Conservation (phyloP, 1,140 invertebrate genomes). For the Zaprionus camerounensis region DNA sequence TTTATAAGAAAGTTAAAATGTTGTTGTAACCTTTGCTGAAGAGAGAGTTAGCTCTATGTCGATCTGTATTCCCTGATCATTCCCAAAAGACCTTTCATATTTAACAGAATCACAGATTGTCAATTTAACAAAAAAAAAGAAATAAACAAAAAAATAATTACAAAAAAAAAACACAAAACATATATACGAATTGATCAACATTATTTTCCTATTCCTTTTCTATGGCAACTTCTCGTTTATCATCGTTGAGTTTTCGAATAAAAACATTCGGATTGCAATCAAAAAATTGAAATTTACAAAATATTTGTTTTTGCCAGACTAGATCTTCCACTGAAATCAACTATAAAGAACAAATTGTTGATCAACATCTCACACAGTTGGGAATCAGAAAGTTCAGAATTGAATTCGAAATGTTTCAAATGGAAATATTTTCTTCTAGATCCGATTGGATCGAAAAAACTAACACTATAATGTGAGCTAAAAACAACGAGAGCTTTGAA, state of each 20-base stretch:
- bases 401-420: not conserved
- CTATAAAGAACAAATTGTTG: not conserved
- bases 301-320: not conserved
- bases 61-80: constrained; percentile 11
- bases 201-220: constrained; percentile 1
- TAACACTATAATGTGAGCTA: not conserved
- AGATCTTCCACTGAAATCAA: constrained; percentile 6
- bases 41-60: constrained; percentile 15
- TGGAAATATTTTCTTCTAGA: not conserved
- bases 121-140: constrained; percentile 49
- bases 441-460: not conserved
- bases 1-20: constrained; percentile 23
- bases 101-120: constrained; percentile 72
- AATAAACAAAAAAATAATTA: constrained; percentile 6
- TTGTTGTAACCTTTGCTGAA: constrained; percentile 7
- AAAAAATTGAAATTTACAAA: not conserved
- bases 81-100: constrained; percentile 7
- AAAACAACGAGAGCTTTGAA: constrained; percentile 24
- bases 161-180: constrained; percentile 14
- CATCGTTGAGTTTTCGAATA: not conserved
- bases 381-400: not conserved
- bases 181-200: constrained; percentile 3
- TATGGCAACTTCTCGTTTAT: constrained; percentile 12
- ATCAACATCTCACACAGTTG: not conserved
- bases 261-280: not conserved